A percentile compares a stretch with the other conserved stretches of the same genome.
Conservation (phyloP, 2,113 vertebrate species). For the Brachyistius frenatus region DNA sequence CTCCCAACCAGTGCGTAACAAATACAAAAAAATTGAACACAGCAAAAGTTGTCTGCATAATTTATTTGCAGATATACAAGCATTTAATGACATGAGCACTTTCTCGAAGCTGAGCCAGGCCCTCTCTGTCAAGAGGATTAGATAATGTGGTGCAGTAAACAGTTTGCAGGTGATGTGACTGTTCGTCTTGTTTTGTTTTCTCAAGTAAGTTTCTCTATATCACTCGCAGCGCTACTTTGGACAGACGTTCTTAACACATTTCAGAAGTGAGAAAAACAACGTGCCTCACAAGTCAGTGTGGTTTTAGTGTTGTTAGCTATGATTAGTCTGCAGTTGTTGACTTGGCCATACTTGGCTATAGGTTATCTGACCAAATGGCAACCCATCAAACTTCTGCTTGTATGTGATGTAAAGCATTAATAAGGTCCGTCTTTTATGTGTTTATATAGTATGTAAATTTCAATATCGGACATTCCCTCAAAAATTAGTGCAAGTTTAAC, state of each 20-base stretch:
- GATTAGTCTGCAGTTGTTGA: neutral
- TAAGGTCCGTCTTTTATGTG: no score
- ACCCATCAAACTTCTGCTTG: neutral
- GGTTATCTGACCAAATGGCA: neutral
- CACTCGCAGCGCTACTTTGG: neutral
- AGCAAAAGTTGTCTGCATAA: neutral
- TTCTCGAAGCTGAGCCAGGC: neutral
- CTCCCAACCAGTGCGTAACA: neutral
- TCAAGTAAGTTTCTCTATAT: constrained; percentile 44
- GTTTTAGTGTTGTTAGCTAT: neutral
- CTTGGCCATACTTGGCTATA: neutral
- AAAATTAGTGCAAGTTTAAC: neutral
- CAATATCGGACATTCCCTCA: neutral
- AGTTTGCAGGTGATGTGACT: neutral
- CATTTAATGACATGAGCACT: neutral
- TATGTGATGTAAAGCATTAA: neutral
- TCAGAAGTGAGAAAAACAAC: constrained; percentile 35
- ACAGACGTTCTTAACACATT: neutral
- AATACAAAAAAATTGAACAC: neutral
- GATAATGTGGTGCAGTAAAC: neutral
- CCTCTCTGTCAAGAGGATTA: neutral
- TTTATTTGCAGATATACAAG: neutral
- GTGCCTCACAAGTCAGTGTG: constrained; percentile 7
- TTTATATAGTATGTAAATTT: neutral
- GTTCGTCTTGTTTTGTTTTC: constrained; percentile 29